Base-by-base conservation (phyloP, 1,140 invertebrate species). In the Euschistus heros region DNA sequence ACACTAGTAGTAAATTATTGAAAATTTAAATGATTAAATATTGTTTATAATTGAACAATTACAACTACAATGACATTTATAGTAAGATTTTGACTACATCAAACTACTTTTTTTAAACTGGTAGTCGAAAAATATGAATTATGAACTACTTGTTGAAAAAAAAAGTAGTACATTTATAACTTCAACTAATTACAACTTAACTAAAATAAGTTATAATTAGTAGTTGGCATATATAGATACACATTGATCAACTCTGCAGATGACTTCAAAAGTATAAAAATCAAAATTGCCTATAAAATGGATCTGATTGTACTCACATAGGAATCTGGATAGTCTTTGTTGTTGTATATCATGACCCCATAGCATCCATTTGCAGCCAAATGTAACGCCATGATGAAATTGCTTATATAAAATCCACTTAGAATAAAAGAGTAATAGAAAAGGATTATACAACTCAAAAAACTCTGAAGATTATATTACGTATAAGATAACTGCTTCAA, bases 281-380 rank as follows among this genome's bases (percentile, higher is more conserved):
- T 37, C 10, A 37, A 10, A 13, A n/a, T 7, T 26, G 3, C 18
- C 15, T 8, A 54, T 10, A 20, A 5, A 54, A 22, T 22, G 17
- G 2, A 54, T 20, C n/a, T 15, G 8, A 54, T 26, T 26, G 4
- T 27, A 59, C 55, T 59, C 10, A 33, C 55, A 27, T 20, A 18
- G 22, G 47, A 18, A 59, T 59, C 55, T 27, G 55, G 22, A 33
- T 27, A 24, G 26, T 59, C 30, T n/a, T 27, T 59, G 17, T 26
- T 59, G 17, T 59, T 59, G 26, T 59, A 33, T 17, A 59, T 24
- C 55, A 59, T 59, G 7, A 59, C 55, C 6, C 55, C 55, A 59
- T 59, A 59, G n/a, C 55, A 59, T 10, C 55, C 55, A 59, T 59
- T 59, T 33, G 22, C 55, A 7, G 24, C 18, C n/a, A 59, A n/a